phyloP scores from a whole-genome alignment of 2,797 vertebrate genomes.

The Synanceia verrucosa region DNA sequence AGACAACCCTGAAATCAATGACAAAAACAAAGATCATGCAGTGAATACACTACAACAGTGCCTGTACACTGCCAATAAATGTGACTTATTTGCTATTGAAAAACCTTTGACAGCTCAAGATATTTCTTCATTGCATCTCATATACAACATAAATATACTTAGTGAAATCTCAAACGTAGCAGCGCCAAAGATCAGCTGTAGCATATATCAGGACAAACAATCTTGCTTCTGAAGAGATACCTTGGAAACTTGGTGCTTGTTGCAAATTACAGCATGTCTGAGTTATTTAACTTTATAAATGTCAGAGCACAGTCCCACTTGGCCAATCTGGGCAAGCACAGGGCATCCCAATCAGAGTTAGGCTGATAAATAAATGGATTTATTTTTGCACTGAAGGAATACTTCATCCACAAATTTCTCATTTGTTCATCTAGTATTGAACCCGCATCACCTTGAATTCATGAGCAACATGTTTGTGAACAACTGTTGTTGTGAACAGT shows the following conservation, averaged over 20 bases:
- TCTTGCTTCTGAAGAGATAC: background rate
- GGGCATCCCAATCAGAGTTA: constrained; percentile 26
- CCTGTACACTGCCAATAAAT: background rate
- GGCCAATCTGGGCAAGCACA: constrained; percentile 1
- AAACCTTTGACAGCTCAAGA: background rate
- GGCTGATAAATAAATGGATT: constrained; percentile 14
- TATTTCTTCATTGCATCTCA: too few species aligned
- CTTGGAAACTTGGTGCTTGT: too few species aligned
- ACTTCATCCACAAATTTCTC: too few species aligned
- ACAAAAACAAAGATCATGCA: background rate
- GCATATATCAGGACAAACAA: background rate
- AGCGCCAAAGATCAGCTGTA: too few species aligned
- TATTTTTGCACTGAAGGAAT: constrained; percentile 28
- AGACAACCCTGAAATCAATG: too few species aligned
- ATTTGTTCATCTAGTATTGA: too few species aligned
- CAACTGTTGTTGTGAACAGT: too few species aligned
- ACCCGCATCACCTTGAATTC: too few species aligned
- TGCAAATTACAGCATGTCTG: background rate
- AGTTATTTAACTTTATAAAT: background rate
- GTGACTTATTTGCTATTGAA: too few species aligned
- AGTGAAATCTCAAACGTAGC: too few species aligned
- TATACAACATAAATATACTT: too few species aligned
- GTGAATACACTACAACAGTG: background rate
- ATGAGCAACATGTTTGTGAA: too few species aligned
- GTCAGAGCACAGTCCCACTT: constrained; percentile 2